Conservation (phyloP, 2,888 invertebrate genomes). For the Polyploca ridens region DNA sequence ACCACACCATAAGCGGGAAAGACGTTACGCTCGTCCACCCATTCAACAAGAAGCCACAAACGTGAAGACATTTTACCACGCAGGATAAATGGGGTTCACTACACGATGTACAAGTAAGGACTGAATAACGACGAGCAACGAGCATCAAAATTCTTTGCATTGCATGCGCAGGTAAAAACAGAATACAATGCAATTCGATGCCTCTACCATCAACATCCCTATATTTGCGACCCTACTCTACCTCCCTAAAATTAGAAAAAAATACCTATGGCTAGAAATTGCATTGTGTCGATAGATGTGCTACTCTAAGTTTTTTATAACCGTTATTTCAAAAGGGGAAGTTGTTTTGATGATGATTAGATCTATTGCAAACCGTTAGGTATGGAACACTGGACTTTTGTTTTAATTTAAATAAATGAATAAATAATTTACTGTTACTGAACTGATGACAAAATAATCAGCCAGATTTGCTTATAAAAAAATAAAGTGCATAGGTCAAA, state of each 20-base stretch:
- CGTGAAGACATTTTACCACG: conserved; percentile 47
- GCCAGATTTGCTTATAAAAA: too few relatives aligned
- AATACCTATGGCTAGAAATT: conserved; percentile 32
- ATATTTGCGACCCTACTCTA: conserved; percentile 30
- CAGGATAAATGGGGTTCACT: conserved; percentile 18
- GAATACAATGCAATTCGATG: conserved; percentile 31
- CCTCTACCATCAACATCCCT: conserved; percentile 29
- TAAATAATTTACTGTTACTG: too few relatives aligned
- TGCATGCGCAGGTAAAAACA: conserved; percentile 41
- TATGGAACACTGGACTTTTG: too few relatives aligned
- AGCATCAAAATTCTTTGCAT: conserved; percentile 1
- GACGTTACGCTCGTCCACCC: conserved; percentile 55
- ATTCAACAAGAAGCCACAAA: conserved; percentile 67
- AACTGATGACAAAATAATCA: too few relatives aligned
- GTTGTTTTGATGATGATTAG: too few relatives aligned
- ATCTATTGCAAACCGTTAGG: too few relatives aligned
- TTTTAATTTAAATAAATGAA: too few relatives aligned
- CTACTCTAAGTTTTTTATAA: conserved; percentile 1
- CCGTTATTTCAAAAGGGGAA: neutral
- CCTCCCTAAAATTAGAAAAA: conserved; percentile 28
- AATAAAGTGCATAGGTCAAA: too few relatives aligned
- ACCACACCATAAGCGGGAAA: conserved; percentile 60
- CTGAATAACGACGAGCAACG: conserved; percentile 19
- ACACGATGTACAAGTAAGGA: conserved; percentile 30
- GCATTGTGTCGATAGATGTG: conserved; percentile 20